phyloP scores from a whole-genome alignment of 1,140 invertebrate species.

The Zaprionus gabonicus region DNA sequence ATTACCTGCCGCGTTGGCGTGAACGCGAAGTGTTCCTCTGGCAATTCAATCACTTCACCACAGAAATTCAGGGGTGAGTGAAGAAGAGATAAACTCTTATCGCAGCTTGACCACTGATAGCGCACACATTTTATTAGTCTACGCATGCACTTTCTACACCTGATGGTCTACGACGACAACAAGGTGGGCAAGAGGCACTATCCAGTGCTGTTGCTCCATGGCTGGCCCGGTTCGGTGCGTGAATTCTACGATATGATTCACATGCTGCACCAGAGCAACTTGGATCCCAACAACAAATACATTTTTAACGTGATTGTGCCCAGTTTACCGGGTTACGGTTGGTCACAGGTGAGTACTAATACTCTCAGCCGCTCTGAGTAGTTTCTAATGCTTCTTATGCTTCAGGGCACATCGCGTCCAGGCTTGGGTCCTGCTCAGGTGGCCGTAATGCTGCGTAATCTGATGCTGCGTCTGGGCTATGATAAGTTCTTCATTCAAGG shows the following conservation, averaged over 20 bases:
- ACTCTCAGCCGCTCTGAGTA: too few species aligned
- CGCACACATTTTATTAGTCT: slow-evolving; percentile 84
- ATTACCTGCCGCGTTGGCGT: slow-evolving; percentile 90
- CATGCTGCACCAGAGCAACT: slow-evolving; percentile 86
- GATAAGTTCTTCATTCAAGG: slow-evolving; percentile 92
- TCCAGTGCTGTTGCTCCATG: slow-evolving; percentile 92
- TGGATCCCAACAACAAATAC: slow-evolving; percentile 85
- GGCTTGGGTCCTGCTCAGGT: slow-evolving; percentile 88
- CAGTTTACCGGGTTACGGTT: slow-evolving; percentile 94
- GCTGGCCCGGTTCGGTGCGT: slow-evolving; percentile 95
- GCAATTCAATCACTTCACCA: slow-evolving; percentile 90
- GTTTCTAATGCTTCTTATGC: too few species aligned
- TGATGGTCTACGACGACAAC: slow-evolving; percentile 86
- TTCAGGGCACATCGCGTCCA: slow-evolving; percentile 86
- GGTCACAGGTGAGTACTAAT: slow-evolving; percentile 80
- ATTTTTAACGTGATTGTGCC: slow-evolving; percentile 92
- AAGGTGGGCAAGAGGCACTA: slow-evolving; percentile 77
- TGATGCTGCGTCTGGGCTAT: slow-evolving; percentile 92
- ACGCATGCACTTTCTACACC: slow-evolving; percentile 90
- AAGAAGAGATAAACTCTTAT: slow-evolving; percentile 55
- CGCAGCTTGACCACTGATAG: slow-evolving; percentile 43
- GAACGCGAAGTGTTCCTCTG: slow-evolving; percentile 89
- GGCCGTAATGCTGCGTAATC: slow-evolving; percentile 90
- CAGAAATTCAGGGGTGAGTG: slow-evolving; percentile 87
- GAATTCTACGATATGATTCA: slow-evolving; percentile 94